Base-by-base conservation (phyloP, 1,140 invertebrate genomes). In the Fragariocoptes setiger region DNA sequence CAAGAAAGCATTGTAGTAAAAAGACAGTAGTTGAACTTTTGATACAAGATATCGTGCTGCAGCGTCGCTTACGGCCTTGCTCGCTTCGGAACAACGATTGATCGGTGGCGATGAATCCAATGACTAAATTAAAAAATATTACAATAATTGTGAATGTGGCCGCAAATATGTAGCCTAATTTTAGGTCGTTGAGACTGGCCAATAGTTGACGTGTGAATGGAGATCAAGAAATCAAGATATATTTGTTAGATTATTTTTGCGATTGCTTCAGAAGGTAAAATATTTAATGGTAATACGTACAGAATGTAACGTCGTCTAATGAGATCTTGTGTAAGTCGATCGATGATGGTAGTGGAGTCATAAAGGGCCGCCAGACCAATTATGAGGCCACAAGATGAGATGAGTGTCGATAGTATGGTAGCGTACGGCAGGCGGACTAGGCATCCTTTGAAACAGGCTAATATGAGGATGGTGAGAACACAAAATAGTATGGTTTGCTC, bases 21-120 rank as follows among this genome's bases (percentile, higher is more conserved):
- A 21, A 44, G 12, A 19, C 19, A n/a, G 39, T 41, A 8, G 43
- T 35, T 4, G 43, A 42, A 19, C 39, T 31, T n/a, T 31, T 31
- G 8, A 31, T 31, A n/a, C 25, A 31, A 31, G 25, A 8, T 8
- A 31, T 35, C n/a, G 12, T 4, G n/a, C 4, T 41, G 17, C 41
- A 42, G 22, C 43, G 20, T 19, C 20, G 22, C 18, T 17, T 3
- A 15, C 42, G 25, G 12, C 42, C 18, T n/a, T 18, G 15, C 8
- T 20, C 39, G n/a, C 14, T 35, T 13, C 25, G n/a, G 19, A 17
- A n/a, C 17, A 21, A 15, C 5, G 42, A 14, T 36, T 21, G 16
- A 17, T 39, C 43, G 19, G 43, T 44, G 17, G 43, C 40, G 16
- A 25, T 25, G 25, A 46, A 44, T n/a, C 43, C 43, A 37, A 44